A percentile compares a stretch with the other conserved stretches of the same genome.
Evolutionary conservation across 2,113 vertebrate species (phyloP).

Genomic region (Polyodon spathula): DNA sequence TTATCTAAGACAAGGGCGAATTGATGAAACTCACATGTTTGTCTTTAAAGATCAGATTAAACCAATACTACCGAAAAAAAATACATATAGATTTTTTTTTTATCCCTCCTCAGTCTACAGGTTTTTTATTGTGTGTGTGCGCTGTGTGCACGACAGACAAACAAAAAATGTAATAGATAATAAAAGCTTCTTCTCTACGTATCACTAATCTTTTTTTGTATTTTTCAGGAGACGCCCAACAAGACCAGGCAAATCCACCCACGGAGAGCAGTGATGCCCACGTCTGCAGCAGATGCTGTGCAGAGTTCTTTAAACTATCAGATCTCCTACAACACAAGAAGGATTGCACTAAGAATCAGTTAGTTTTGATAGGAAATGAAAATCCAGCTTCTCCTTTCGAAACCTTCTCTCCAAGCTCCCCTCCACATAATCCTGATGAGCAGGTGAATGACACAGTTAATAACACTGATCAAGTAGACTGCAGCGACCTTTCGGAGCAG

Average conservation of each 20-base stretch:
- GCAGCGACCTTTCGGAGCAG: slow-evolving; percentile 75
- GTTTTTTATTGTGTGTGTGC: slow-evolving; percentile 30
- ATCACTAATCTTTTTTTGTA: slow-evolving; percentile 58
- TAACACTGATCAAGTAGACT: slow-evolving; percentile 80
- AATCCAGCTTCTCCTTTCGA: slow-evolving; percentile 80
- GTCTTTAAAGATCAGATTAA: slow-evolving; percentile 65
- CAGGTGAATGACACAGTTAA: slow-evolving; percentile 79
- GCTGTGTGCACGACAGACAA: slow-evolving; percentile 48
- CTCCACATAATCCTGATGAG: slow-evolving; percentile 79
- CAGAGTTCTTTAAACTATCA: slow-evolving; percentile 97
- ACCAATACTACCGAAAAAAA: slow-evolving; percentile 50
- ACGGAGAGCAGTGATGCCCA: slow-evolving; percentile 87
- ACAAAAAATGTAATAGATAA: slow-evolving; percentile 40
- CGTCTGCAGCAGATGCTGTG: slow-evolving; percentile 96
- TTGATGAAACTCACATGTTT: slow-evolving; percentile 52
- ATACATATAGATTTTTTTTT: slow-evolving; percentile 53
- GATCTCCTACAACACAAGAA: slow-evolving; percentile 98
- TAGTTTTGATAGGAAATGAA: slow-evolving; percentile 97
- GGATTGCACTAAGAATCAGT: slow-evolving; percentile 98
- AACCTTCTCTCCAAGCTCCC: slow-evolving; percentile 78
- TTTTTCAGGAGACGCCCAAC: slow-evolving; percentile 82
- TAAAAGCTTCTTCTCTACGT: slow-evolving; percentile 60
- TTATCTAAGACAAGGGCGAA: slow-evolving; percentile 42
- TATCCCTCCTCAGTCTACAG: slow-evolving; percentile 43
- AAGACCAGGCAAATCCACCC: slow-evolving; percentile 73